Evolutionary conservation across 2,113 vertebrate genomes (phyloP).

Genomic region (Petaurus breviceps): DNA sequence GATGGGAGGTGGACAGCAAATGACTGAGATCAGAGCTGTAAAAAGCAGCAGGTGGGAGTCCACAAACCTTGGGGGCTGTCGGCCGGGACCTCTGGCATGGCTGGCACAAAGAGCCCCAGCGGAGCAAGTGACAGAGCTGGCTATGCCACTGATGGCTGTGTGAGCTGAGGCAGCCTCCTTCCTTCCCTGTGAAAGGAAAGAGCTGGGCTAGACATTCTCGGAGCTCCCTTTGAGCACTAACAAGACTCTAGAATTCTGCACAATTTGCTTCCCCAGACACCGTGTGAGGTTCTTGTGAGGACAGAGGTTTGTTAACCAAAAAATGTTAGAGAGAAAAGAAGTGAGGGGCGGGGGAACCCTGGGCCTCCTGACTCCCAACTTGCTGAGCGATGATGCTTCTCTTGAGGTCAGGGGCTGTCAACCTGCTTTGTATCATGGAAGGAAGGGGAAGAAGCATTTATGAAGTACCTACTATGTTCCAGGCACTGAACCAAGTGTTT

Average conservation of each 20-base stretch:
- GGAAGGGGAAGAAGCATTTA: background rate
- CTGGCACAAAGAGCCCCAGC: background rate
- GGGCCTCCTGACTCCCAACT: background rate
- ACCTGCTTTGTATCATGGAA: background rate
- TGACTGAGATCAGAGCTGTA: background rate
- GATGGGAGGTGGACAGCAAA: background rate
- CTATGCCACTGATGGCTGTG: background rate
- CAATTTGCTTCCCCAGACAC: background rate
- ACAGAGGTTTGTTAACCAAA: background rate
- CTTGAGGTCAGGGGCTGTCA: background rate
- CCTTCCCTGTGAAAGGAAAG: background rate
- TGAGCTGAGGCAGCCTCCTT: background rate
- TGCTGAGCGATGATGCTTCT: background rate
- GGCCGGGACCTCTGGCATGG: background rate
- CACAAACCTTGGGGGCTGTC: background rate
- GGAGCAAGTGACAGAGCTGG: background rate
- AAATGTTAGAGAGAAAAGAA: background rate
- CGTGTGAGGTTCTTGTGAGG: background rate
- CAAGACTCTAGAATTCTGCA: background rate
- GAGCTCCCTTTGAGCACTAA: background rate
- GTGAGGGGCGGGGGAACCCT: background rate
- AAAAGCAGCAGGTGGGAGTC: background rate
- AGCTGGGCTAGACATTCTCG: background rate
- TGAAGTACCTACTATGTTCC: background rate
- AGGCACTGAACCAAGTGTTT: background rate